Evolutionary conservation across 2,797 vertebrate species (phyloP).

Genomic region (Valencia hispanica): DNA sequence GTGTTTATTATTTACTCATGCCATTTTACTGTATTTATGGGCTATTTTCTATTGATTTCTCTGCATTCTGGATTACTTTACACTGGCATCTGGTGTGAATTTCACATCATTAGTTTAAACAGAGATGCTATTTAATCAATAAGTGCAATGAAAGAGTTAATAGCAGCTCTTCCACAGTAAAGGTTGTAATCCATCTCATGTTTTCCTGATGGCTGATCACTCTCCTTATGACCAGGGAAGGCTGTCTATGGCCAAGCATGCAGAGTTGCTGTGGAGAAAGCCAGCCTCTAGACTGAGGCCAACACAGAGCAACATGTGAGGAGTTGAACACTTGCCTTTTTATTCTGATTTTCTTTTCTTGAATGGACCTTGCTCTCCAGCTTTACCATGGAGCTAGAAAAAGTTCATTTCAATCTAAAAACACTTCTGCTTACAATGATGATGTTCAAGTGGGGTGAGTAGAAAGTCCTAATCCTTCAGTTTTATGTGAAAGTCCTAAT

Average conservation of each 20-base stretch:
- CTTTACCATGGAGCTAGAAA: slow-evolving; percentile 73
- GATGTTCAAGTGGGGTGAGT: slow-evolving; percentile 86
- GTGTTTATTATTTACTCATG: background rate
- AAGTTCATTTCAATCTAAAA: slow-evolving; percentile 67
- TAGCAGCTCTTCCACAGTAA: background rate
- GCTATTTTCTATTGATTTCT: no score
- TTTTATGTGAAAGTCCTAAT: slow-evolving; percentile 21
- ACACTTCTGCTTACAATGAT: slow-evolving; percentile 79
- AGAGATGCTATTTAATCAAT: no score
- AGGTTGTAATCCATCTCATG: slow-evolving; percentile 62
- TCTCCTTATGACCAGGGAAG: slow-evolving; percentile 47
- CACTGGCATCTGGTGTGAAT: background rate
- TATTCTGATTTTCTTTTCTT: background rate
- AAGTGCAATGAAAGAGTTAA: background rate
- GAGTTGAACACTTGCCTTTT: slow-evolving; percentile 19
- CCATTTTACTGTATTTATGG: background rate
- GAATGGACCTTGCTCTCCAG: background rate
- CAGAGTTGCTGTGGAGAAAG: slow-evolving; percentile 30
- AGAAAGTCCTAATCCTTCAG: background rate
- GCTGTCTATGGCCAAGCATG: slow-evolving; percentile 45
- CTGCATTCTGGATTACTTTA: no score
- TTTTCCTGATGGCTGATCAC: slow-evolving; percentile 73
- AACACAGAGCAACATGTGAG: slow-evolving; percentile 35
- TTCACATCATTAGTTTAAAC: background rate
- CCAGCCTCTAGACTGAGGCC: slow-evolving; percentile 26